Base-by-base conservation (phyloP, 1,140 invertebrate genomes). In the Mya arenaria region DNA sequence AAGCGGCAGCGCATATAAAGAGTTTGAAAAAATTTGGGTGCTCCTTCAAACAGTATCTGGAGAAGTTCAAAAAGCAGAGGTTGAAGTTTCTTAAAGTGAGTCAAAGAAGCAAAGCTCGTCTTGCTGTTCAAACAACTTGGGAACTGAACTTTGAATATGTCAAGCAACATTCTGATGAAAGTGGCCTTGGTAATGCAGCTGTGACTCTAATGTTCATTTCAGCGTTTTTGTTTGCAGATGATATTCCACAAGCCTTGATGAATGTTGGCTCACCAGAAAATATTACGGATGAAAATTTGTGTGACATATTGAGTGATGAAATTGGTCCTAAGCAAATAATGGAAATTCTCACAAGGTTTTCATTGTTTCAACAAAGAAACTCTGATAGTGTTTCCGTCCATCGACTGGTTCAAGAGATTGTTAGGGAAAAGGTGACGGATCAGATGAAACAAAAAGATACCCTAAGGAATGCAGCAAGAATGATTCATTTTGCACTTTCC, bases 1-100 rank as follows among this genome's bases (percentile, higher is more conserved):
- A 83, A 83, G 81, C 81, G 0, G 79, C 55, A 39, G 71, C 79
- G 10, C 62, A 82, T 56, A 82, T 82, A n/a, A 82, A 82, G 44
- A n/a, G 5, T 23, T n/a, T 60, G 15, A 52, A n/a, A n/a, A n/a
- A n/a, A n/a, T n/a, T n/a, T n/a, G n/a, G 44, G 28, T 75, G 71
- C 63, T 44, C 65, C 8, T 75, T 56, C 32, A 39, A 36, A 1
- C 41, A 75, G 5, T 83, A 83, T 34, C n/a, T 62, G 1, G 19
- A 69, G 13, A 39, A 66, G 52, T 83, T 83, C 30, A 83, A 25
- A 17, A 39, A 44, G 30, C 25, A 60, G 32, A 3, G 72, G 58
- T 17, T 75, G 17, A 48, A 83, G 32, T 55, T 83, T 15, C 32
- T 83, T 4, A 44, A 37, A 36, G 1, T 36, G 13, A 36, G 28